Evolutionary conservation across 2,888 invertebrate species (phyloP).

Genomic region (Sisyra terminalis): DNA sequence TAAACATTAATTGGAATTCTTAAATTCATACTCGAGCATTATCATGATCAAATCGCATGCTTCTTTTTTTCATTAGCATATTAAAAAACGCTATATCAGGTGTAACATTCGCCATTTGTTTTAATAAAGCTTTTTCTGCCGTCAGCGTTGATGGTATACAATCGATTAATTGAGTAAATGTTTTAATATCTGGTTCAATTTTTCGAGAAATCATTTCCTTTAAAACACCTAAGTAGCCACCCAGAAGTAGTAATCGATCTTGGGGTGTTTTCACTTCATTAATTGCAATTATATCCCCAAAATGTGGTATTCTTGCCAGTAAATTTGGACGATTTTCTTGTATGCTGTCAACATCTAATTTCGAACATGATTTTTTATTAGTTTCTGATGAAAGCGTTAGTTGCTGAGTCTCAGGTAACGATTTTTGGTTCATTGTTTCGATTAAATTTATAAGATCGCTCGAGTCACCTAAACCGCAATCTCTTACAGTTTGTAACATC

Average conservation of each 20-base stretch:
- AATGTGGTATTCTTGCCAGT: conserved; percentile 37
- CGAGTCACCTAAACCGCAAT: conserved; percentile 61
- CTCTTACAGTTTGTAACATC: conserved; percentile 59
- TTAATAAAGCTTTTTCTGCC: conserved; percentile 52
- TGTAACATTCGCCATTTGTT: conserved; percentile 39
- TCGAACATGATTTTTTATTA: not conserved
- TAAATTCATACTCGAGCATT: conserved; percentile 45
- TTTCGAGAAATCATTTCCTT: conserved; percentile 49
- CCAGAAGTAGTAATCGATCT: conserved; percentile 59
- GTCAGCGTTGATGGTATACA: conserved; percentile 45
- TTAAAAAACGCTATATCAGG: conserved; percentile 76
- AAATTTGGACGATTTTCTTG: conserved; percentile 38
- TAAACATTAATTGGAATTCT: conserved; percentile 1
- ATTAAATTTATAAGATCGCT: conserved; percentile 6
- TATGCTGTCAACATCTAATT: not conserved
- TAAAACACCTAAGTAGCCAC: conserved; percentile 63
- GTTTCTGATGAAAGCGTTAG: not conserved
- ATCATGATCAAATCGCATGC: conserved; percentile 47
- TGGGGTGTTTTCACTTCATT: conserved; percentile 38
- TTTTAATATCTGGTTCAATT: conserved; percentile 60
- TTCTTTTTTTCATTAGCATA: conserved; percentile 67
- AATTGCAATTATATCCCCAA: conserved; percentile 41
- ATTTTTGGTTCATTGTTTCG: not conserved
- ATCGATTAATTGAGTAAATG: conserved; percentile 59
- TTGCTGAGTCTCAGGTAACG: too few relatives aligned